A percentile compares a stretch with the other conserved stretches of the same genome.
Conservation (phyloP, 2,888 invertebrate species). For the Microctonus aethiopoides region DNA sequence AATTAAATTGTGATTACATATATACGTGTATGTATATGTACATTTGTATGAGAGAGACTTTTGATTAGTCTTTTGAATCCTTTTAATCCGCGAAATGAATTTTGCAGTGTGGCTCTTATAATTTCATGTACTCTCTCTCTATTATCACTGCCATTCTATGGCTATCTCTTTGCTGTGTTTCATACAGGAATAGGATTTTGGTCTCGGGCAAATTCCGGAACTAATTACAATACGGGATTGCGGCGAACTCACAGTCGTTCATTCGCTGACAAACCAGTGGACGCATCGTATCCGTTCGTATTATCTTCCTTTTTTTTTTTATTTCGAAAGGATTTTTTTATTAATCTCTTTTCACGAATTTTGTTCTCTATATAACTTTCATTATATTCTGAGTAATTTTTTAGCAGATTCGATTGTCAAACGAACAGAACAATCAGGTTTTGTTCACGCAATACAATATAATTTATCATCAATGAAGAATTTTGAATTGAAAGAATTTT, state of each 20-base stretch:
- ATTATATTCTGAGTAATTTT: not conserved
- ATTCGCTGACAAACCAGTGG: not conserved
- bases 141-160: not conserved
- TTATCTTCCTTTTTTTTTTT: not conserved
- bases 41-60: not conserved
- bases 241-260: not conserved
- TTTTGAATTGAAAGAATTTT: too few relatives aligned
- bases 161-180: not conserved
- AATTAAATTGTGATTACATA: not conserved
- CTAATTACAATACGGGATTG: slow-evolving; percentile 11
- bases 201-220: not conserved
- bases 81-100: not conserved
- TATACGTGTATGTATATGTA: not conserved
- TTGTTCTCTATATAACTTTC: not conserved
- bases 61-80: not conserved
- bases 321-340: not conserved
- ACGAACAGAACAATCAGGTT: not conserved
- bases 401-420: not conserved
- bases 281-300: not conserved
- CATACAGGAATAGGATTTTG: not conserved
- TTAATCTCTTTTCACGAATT: too few relatives aligned
- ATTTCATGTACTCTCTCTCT: not conserved
- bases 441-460: not conserved
- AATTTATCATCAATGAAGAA: too few relatives aligned
- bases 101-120: not conserved